These are phyloP conservation scores for Andinoacara biseriatus DNA, from an alignment of 2,113 vertebrate species.

Conservation along the genomic window DNA sequence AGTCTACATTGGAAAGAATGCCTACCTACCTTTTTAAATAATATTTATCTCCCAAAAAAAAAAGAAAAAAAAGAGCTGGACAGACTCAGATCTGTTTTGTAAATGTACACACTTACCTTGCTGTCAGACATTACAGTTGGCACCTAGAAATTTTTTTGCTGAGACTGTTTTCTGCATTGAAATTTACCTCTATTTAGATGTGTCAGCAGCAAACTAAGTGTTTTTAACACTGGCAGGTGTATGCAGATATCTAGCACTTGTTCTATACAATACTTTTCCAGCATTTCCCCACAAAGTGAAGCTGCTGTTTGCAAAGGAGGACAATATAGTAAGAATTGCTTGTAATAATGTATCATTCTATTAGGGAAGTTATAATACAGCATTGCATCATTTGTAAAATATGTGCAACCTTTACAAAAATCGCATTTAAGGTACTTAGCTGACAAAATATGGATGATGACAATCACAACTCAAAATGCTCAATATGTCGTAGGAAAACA, in stretches of 20 bases:
- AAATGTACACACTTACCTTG: no score
- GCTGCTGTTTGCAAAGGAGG: neutral
- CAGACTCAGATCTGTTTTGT: no score
- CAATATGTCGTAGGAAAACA: neutral
- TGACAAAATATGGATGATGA: neutral
- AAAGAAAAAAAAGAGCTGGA: no score
- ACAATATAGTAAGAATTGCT: neutral
- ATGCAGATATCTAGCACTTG: neutral
- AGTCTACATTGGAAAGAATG: no score
- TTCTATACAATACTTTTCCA: neutral
- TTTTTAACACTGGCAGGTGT: neutral
- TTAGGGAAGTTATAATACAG: neutral
- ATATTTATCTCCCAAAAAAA: no score
- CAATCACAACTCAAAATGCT: neutral
- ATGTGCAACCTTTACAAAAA: neutral
- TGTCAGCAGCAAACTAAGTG: neutral
- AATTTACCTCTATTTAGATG: neutral
- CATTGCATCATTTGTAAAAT: neutral
- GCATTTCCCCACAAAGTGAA: neutral
- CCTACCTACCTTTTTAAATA: no score
- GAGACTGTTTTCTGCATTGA: neutral
- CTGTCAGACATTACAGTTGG: no score
- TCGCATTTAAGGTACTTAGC: neutral
- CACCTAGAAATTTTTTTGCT: neutral
- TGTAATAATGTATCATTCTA: neutral